Percentiles rank a stretch among this genome's conserved stretches.
These are phyloP conservation scores for Melieria crassipennis DNA, from an alignment of 2,888 invertebrate species.

Conservation along the genomic window DNA sequence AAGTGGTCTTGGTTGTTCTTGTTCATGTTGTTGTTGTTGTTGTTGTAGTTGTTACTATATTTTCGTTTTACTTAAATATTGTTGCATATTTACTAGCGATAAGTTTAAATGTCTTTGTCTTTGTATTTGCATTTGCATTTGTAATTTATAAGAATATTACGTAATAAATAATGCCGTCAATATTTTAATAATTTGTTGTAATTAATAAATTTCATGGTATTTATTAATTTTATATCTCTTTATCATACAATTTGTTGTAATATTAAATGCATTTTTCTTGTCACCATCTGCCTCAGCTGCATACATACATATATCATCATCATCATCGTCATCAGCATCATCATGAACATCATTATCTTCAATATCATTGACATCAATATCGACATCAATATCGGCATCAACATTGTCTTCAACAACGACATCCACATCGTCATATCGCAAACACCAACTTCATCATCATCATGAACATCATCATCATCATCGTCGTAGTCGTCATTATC, in stretches of 20 bases:
- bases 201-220: slow-evolving; percentile 37
- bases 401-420: neutral
- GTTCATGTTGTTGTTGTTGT: neutral
- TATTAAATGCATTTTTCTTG: slow-evolving; percentile 59
- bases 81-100: slow-evolving; percentile 14
- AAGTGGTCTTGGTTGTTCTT: slow-evolving; percentile 4
- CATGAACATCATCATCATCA: slow-evolving; percentile 13
- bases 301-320: slow-evolving; percentile 4
- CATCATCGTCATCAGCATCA: slow-evolving; percentile 11
- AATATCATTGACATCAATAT: neutral
- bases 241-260: slow-evolving; percentile 41
- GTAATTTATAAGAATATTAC: slow-evolving; percentile 35
- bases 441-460: neutral
- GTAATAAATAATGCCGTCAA: slow-evolving; percentile 30
- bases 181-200: slow-evolving; percentile 17
- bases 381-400: neutral
- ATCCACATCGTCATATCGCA: slow-evolving; percentile 3
- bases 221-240: slow-evolving; percentile 33
- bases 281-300: slow-evolving; percentile 7
- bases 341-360: slow-evolving; percentile 16
- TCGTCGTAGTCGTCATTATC: slow-evolving; percentile 5
- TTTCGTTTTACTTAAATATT: neutral
- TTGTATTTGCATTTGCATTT: slow-evolving; percentile 38
- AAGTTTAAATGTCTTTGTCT: neutral
- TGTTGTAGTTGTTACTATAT: slow-evolving; percentile 9